Evolutionary conservation across 2,113 vertebrate genomes (phyloP), one percentile per base, ranked within the genome.

Genomic region (Sinocyclocheilus grahami): DNA sequence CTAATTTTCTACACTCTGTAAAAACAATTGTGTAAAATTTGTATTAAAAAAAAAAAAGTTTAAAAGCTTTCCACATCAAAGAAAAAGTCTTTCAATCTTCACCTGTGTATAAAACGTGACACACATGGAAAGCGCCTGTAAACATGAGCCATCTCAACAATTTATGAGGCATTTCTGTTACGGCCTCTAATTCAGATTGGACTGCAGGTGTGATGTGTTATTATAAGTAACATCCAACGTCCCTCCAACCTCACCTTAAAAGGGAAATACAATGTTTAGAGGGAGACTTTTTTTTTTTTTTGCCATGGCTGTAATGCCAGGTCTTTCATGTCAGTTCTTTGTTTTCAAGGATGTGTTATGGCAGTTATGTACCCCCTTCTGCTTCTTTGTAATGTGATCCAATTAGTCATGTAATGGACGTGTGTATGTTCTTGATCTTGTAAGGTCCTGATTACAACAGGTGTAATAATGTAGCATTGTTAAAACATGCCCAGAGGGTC

Each of bases 11-110:
- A 37, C 1, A 9, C 30, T 72, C 5, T 30, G 18, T 10, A 42
- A 42, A 83, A 67, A 46, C 2, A 51, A 63, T 5, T 2, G 5
- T 46, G n/a, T 48, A 48, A 24, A 80, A 58, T 20, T 42, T 46
- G 9, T 46, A 11, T 46, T 30, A 11, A 10, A 46, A 46, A 10
- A 46, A 46, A 10, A 46, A 10, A 11, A 46, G 42, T 10, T 42
- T 11, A 77, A n/a, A 27, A 86, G 84, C 67, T 90, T 58, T 80
- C 84, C 90, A 93, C 90, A 90, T 94, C 92, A 94, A 92, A 92
- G 46, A n/a, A 39, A 24, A 84, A 87, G 78, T 86, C 81, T 91
- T 81, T 89, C 55, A 3, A 60, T 80, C 30, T 83, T 85, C 87
- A 88, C 85, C 78, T 86, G 80, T 37, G 62, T 69, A 88, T 89